Base-by-base conservation (phyloP, 1,140 invertebrate species). In the roundworm (Caenorhabditis elegans) region DNA sequence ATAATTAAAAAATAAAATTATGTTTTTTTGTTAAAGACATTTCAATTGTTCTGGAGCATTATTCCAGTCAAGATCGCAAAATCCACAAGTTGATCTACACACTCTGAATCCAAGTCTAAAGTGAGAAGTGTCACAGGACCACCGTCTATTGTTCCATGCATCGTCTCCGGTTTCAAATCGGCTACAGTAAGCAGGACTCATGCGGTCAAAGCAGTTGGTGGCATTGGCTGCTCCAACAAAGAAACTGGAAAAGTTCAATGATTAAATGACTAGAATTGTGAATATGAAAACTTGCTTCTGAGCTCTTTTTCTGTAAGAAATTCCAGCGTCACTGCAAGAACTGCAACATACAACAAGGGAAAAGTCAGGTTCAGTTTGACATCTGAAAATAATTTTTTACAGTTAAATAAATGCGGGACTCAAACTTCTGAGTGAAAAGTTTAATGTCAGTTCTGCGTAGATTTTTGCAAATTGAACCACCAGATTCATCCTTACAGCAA, bases 311-410 rank as follows among this genome's bases (percentile, higher is more conserved):
- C 82, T 24, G 43, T 84, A 84, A 31, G 39, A 75, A 22, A 65
- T 46, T 17, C 82, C 82, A 19, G 76, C 36, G 19, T 80, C 79
- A 78, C 43, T 80, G 46, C 82, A 84, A 8, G 70, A 51, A 22
- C 83, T 84, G 48, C 82, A 84, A 46, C 82, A 84, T 13, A 84
- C 82, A 36, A 84, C 82, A 3, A 84, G 39, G n/a, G 78, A 81
- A 43, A 84, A 84, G 28, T 84, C 82, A 0, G 82, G 79, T 49
- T 84, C 82, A 0, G 46, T 77, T 24, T 76, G 65, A 47, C 82
- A 84, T 47, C 82, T 79, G n/a, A 11, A 43, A 49, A 75, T 17
- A 24, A 60, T 39, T n/a, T n/a, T n/a, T n/a, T n/a, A 15, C 0
- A 78, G 28, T n/a, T 17, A 2, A 55, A 55, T 22, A 1, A 22